These are phyloP conservation scores for Gracilinanus agilis DNA, from an alignment of 2,113 vertebrate species.

Conservation along the genomic window DNA sequence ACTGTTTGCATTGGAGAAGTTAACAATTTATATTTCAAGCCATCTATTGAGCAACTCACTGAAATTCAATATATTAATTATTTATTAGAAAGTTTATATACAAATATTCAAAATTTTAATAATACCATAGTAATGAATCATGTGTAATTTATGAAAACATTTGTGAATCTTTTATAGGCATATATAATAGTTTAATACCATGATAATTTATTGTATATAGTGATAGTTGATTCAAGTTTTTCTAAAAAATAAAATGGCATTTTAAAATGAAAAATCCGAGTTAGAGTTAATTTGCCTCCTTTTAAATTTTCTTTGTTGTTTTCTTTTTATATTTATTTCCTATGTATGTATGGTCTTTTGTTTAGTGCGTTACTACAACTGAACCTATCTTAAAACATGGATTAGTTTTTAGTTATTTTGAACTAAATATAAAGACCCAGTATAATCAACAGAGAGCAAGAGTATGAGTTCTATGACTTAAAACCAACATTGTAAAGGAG, in stretches of 20 bases:
- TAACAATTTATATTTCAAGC: not conserved
- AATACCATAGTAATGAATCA: not conserved
- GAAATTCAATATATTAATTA: not conserved
- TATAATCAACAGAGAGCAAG: not conserved
- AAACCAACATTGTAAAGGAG: not conserved
- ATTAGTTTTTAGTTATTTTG: not conserved
- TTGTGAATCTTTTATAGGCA: not conserved
- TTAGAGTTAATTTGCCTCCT: not conserved
- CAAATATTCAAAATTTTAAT: not conserved
- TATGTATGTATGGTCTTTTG: not conserved
- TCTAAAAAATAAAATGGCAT: not conserved
- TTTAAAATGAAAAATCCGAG: not conserved
- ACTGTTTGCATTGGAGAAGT: constrained; percentile 44
- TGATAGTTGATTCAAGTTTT: not conserved
- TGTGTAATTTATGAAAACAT: not conserved
- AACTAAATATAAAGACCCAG: not conserved
- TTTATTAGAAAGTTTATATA: not conserved
- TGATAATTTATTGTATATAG: not conserved
- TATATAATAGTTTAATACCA: not conserved
- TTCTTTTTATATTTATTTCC: not conserved
- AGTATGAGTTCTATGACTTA: not conserved
- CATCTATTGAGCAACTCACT: not conserved
- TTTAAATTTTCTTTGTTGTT: not conserved
- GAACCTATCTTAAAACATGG: not conserved
- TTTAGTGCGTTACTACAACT: not conserved